These are phyloP conservation scores for Crematogaster levior DNA, from an alignment of 2,888 invertebrate species.

Conservation along the genomic window DNA sequence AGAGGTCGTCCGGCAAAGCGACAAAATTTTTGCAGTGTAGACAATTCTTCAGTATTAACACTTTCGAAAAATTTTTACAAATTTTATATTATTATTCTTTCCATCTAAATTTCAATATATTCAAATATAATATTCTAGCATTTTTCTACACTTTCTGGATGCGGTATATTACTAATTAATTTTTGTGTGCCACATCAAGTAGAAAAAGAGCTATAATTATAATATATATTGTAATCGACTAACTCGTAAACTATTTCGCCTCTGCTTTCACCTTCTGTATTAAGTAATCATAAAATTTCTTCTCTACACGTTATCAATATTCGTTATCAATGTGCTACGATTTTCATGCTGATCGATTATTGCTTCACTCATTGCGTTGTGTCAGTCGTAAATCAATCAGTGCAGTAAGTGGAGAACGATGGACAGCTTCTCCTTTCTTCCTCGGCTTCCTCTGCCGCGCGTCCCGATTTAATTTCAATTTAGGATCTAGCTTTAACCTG, in stretches of 20 bases:
- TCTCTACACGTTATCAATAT: not conserved
- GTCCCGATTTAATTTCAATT: constrained; percentile 42
- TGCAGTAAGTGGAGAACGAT: constrained; percentile 37
- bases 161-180: not conserved
- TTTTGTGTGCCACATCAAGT: not conserved
- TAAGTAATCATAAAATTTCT: constrained; percentile 15
- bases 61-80: constrained; percentile 18
- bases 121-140: not conserved
- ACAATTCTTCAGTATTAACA: constrained; percentile 3
- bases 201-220: not conserved
- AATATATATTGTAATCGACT: not conserved
- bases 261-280: not conserved
- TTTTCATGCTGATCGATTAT: constrained; percentile 33
- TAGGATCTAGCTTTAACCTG: constrained; percentile 14
- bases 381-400: constrained; percentile 49
- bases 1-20: constrained; percentile 19
- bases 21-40: constrained; percentile 26
- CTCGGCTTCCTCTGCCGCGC: not conserved
- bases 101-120: not conserved
- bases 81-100: constrained; percentile 14
- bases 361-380: constrained; percentile 17
- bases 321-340: constrained; percentile 2
- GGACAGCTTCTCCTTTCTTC: constrained; percentile 34
- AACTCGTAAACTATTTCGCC: not conserved
- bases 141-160: not conserved